Conservation (phyloP, 2,113 vertebrate species). For the Nothoprocta pentlandii region DNA sequence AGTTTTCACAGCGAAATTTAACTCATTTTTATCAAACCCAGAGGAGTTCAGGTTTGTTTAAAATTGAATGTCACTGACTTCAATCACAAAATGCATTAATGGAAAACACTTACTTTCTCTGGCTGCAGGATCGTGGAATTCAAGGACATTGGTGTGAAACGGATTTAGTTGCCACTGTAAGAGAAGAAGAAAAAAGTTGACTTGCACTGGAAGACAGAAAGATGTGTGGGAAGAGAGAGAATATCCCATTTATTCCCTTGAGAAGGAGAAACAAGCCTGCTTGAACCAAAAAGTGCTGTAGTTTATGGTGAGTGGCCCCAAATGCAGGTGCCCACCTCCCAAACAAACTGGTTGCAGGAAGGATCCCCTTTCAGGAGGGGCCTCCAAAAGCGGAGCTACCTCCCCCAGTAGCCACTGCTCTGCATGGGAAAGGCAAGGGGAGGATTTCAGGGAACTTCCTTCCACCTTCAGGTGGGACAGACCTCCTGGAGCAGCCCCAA, state of each 20-base stretch:
- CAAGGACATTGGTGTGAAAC: conserved; percentile 37
- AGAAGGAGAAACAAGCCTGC: background rate
- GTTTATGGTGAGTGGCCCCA: background rate
- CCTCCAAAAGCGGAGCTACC: background rate
- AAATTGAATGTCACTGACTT: background rate
- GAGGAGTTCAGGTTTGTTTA: background rate
- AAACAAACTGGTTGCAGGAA: fast-evolving
- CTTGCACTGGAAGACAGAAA: background rate
- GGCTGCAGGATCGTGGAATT: conserved; percentile 58
- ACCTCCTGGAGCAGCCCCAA: background rate
- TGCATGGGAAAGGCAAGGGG: background rate
- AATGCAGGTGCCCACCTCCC: background rate
- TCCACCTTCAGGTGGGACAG: background rate
- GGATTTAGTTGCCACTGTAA: conserved; percentile 88
- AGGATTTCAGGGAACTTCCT: background rate
- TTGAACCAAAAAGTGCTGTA: background rate
- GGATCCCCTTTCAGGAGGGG: background rate
- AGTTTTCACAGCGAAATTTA: background rate
- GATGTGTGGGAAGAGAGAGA: background rate
- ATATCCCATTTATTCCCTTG: background rate
- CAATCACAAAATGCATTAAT: background rate
- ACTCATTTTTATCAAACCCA: background rate
- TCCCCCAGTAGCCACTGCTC: background rate
- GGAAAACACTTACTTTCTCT: conserved; percentile 83
- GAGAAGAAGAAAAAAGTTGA: conserved; percentile 23